phyloP scores from a whole-genome alignment of 1,140 invertebrate genomes.

The Leptinotarsa defecta region DNA sequence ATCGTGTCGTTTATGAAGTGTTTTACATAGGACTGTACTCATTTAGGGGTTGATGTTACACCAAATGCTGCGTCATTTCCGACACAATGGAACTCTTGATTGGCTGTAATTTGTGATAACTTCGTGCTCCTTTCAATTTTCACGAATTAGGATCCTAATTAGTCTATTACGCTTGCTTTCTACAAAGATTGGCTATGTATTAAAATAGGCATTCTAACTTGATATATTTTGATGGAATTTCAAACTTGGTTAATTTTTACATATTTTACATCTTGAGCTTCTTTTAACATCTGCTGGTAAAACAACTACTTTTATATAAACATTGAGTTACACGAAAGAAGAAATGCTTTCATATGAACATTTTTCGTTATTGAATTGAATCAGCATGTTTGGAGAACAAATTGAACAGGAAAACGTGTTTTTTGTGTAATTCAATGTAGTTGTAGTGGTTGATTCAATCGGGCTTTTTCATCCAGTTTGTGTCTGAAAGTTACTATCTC shows the following conservation, averaged over 20 bases:
- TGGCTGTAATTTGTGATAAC: conserved; percentile 18
- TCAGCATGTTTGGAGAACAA: too few relatives aligned
- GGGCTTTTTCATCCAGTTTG: too few relatives aligned
- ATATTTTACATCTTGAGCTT: not conserved
- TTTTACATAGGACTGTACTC: conserved; percentile 7
- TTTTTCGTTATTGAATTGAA: too few relatives aligned
- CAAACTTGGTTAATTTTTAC: not conserved
- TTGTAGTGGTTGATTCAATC: too few relatives aligned
- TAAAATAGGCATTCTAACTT: not conserved
- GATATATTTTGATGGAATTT: not conserved
- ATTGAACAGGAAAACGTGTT: too few relatives aligned
- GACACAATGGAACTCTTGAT: conserved; percentile 16
- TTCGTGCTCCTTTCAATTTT: conserved; percentile 8
- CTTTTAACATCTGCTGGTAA: not conserved
- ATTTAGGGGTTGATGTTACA: conserved; percentile 18
- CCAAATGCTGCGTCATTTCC: conserved; percentile 14
- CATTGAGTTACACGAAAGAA: too few relatives aligned
- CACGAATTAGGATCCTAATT: conserved; percentile 18
- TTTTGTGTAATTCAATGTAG: too few relatives aligned
- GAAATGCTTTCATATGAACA: too few relatives aligned
- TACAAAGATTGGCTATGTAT: not conserved
- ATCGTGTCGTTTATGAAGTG: conserved; percentile 16
- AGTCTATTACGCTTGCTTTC: conserved; percentile 17
- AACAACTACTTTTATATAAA: not conserved
- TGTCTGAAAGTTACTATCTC: too few relatives aligned